Conservation (phyloP, 2,797 vertebrate genomes). For the Champsocephalus gunnari region DNA sequence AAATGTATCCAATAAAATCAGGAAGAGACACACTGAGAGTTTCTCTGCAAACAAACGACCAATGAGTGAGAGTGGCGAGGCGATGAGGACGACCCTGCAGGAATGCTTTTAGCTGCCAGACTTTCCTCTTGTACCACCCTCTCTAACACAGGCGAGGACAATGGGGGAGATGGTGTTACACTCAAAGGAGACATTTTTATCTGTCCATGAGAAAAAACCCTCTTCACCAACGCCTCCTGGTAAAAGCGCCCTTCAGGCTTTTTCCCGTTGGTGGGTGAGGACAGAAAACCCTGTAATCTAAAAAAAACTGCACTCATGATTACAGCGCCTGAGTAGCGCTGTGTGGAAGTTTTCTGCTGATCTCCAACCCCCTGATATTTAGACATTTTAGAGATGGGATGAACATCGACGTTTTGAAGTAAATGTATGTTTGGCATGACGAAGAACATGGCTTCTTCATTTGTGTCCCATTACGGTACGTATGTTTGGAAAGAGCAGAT, state of each 20-base stretch:
- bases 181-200: conserved; percentile 38
- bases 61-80: conserved; percentile 20
- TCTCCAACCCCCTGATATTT: conserved; percentile 18
- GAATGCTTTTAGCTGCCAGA: conserved; percentile 54
- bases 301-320: conserved; percentile 24
- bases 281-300: conserved; percentile 39
- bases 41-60: conserved; percentile 38
- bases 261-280: background rate
- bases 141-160: conserved; percentile 15
- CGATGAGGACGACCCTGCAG: conserved; percentile 28
- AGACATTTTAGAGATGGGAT: background rate
- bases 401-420: no score
- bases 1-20: conserved; percentile 62
- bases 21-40: conserved; percentile 24
- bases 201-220: conserved; percentile 11
- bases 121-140: conserved; percentile 21
- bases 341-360: conserved; percentile 37
- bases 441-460: no score
- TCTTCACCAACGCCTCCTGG: conserved; percentile 34
- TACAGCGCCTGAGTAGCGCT: conserved; percentile 30
- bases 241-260: conserved; percentile 46
- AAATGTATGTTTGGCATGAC: no score
- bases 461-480: no score
- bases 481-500: no score
- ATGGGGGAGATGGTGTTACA: conserved; percentile 10